Conservation (phyloP, 2,113 vertebrate genomes). For the Pitta sordida region DNA sequence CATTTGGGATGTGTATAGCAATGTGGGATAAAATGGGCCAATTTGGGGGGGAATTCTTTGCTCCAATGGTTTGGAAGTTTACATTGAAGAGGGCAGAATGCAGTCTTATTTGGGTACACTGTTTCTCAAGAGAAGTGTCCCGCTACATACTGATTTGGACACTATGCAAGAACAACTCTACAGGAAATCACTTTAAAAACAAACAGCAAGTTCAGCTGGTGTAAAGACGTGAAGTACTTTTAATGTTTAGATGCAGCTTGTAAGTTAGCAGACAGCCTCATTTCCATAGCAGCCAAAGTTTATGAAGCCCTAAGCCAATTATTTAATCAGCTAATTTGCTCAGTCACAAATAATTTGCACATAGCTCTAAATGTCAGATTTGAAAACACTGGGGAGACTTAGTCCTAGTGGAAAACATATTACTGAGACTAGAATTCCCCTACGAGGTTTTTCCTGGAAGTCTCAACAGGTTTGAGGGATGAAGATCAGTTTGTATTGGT, state of each 20-base stretch:
- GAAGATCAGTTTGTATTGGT: not conserved
- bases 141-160: not conserved
- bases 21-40: not conserved
- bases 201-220: not conserved
- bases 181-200: not conserved
- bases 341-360: slow-evolving; percentile 62
- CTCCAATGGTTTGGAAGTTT: not conserved
- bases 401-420: slow-evolving; percentile 33
- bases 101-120: not conserved
- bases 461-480: not conserved
- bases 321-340: slow-evolving; percentile 64
- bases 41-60: not conserved
- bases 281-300: slow-evolving; percentile 60
- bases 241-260: slow-evolving; percentile 12
- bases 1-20: not conserved
- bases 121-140: not conserved
- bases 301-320: slow-evolving; percentile 61
- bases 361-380: slow-evolving; percentile 48
- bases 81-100: not conserved
- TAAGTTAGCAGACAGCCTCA: slow-evolving; percentile 30
- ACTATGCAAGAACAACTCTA: not conserved
- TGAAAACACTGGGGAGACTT: slow-evolving; percentile 38
- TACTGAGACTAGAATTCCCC: slow-evolving; percentile 20
- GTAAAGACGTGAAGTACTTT: not conserved
- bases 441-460: not conserved